Evolutionary conservation across 2,113 vertebrate species (phyloP), one percentile per base, ranked within the genome.

Genomic region (Amblyornis subalaris): DNA sequence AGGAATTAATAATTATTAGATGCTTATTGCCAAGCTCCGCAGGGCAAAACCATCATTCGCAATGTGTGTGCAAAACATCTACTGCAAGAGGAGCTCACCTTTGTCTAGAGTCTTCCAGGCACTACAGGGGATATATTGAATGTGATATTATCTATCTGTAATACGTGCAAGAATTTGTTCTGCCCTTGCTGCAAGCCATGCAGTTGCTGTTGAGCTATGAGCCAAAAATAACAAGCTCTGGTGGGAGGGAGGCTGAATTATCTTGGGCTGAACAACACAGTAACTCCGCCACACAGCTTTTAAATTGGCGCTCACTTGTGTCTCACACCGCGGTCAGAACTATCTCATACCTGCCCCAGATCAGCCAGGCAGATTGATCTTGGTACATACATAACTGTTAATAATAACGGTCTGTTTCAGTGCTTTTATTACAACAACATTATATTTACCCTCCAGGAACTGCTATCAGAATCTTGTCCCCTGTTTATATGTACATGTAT

Each of bases 401-500:
- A 77, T 78, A 93, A 78, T 66, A 73, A 73, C 47, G 17, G 12
- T 47, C 20, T 72, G 9, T 76, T 91, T 75, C 50, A 54, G 11
- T 40, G 45, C 23, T 55, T 92, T 94, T 96, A 73, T 88, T 89
- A 18, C 8, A 71, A 54, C 26, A 80, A 38, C 50, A 54, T 60
- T 65, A 10, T 67, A 73, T 82, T 87, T 92, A 85, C 54, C 81
- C 45, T 92, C 23, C 60, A 85, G 91, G 81, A 96, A n/a, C 23
- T 50, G 29, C 62, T 90, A 96, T 73, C 70, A 82, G 89, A 88
- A 91, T 89, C 74, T 88, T 82, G 83, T 88, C 93, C 75, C 12
- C 44, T 93, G 80, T 93, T 96, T 96, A 91, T 95, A 92, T 40
- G 33, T 87, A 93, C 51, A 72, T 82, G 29, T 90, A 95, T 95